Evolutionary conservation across 2,888 invertebrate species (phyloP).

Genomic region (Scaptomyza caliginosa): DNA sequence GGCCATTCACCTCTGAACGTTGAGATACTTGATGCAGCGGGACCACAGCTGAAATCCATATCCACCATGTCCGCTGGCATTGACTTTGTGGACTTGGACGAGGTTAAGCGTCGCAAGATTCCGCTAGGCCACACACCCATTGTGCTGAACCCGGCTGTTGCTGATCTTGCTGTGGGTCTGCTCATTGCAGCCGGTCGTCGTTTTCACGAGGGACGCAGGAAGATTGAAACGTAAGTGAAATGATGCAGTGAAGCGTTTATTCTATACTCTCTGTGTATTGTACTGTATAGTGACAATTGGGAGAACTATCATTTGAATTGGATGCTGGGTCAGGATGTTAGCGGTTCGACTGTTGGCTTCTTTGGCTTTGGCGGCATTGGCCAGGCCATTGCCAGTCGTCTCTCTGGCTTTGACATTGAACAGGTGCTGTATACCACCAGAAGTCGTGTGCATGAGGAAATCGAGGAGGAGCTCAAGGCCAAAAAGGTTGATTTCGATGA

Average conservation of each 20-base stretch:
- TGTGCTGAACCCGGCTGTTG: conserved; percentile 90
- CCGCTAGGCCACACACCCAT: conserved; percentile 92
- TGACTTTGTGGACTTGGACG: conserved; percentile 91
- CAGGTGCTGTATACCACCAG: conserved; percentile 91
- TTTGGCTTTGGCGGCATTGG: conserved; percentile 93
- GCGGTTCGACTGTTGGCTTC: conserved; percentile 91
- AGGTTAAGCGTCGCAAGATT: conserved; percentile 89
- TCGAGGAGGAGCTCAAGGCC: conserved; percentile 85
- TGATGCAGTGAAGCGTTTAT: neutral
- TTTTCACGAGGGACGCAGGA: conserved; percentile 89
- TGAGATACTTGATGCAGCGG: conserved; percentile 81
- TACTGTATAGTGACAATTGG: conserved; percentile 87
- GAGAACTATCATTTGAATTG: conserved; percentile 89
- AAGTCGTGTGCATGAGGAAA: conserved; percentile 85
- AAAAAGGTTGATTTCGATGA: conserved; percentile 87
- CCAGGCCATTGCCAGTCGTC: conserved; percentile 88
- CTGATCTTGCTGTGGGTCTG: conserved; percentile 92
- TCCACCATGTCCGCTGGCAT: conserved; percentile 94
- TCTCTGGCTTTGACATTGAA: conserved; percentile 89
- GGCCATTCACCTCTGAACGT: conserved; percentile 76
- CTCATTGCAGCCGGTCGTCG: conserved; percentile 90
- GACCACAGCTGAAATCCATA: conserved; percentile 89
- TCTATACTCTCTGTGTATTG: neutral
- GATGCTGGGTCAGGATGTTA: conserved; percentile 91
- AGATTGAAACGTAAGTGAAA: conserved; percentile 85